These are phyloP conservation scores for Pimephales promelas DNA, from an alignment of 2,113 vertebrate genomes.

Conservation along the genomic window DNA sequence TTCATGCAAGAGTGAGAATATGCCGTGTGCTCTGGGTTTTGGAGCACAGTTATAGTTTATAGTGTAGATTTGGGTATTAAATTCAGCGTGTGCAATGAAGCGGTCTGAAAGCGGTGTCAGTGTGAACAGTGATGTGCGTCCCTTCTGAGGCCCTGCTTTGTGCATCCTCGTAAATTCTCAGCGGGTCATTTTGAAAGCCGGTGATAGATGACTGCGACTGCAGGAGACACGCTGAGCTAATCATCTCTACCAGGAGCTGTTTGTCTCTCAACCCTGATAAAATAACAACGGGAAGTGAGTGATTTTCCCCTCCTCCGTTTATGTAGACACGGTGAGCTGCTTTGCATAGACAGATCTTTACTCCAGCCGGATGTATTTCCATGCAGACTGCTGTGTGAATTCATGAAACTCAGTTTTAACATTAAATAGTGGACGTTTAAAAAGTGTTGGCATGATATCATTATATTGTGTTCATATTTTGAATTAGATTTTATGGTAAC, in stretches of 20 bases:
- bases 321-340: neutral
- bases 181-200: neutral
- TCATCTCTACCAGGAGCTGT: slow-evolving; percentile 33
- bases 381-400: neutral
- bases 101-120: neutral
- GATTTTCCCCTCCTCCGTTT: neutral
- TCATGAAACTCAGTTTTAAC: neutral
- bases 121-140: neutral
- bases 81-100: neutral
- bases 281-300: slow-evolving; percentile 16
- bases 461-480: neutral
- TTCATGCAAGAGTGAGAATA: too few species aligned
- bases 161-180: slow-evolving; percentile 9
- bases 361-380: neutral
- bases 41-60: neutral
- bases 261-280: slow-evolving; percentile 37
- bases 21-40: neutral
- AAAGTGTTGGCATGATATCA: neutral
- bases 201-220: slow-evolving; percentile 31
- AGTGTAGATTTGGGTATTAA: neutral
- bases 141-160: neutral
- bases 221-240: slow-evolving; percentile 32
- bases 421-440: neutral
- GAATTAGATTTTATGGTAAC: neutral
- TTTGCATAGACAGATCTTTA: neutral